Base-by-base conservation (phyloP, 2,888 invertebrate genomes). In the Hirtodrosophila duncani region DNA sequence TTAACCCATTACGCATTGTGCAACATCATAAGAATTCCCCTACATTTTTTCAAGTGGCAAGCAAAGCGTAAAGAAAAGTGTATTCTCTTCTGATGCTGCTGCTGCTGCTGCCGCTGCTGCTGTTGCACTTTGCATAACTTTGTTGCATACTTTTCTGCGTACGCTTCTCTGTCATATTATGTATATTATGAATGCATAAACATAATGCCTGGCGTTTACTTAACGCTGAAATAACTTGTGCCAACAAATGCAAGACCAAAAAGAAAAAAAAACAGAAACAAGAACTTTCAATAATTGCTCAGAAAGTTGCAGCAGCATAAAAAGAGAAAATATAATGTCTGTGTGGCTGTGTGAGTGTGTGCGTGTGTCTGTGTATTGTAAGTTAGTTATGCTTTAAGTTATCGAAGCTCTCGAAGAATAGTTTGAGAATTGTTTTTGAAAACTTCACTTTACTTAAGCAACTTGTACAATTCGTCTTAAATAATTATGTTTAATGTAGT, bases 131-230 rank as follows among this genome's bases (percentile, higher is more conserved):
- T 78, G 79, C 72, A 81, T 78, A 72, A 72, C 74, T 81, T 81
- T 78, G 69, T 68, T 63, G 78, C 74, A 74, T 74, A 78, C 67
- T 74, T 78, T 39, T 56, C 50, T 45, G 70, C 70, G 50, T 45
- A 41, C 8, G n/a, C 18, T 17, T 13, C 41, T 10, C 33, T 45
- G 61, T 53, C 63, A 63, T 67, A 70, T 74, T 78, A 63, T 69
- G 61, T 64, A n/a, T n/a, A 71, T 80, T 72, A 77, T 77, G 71
- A 67, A 72, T 77, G 78, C 81, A 80, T 77, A 71, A 80, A 80
- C 63, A 72, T 65, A 68, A 58, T 65, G 65, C 74, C 59, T 46
- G 69, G 44, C 78, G 74, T 78, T 80, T 78, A 72, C 81, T 80
- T 72, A 80, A 72, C 80, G 62, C 74, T 75, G 52, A 46, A 59